These are phyloP conservation scores for Ischnus inquisitorius DNA, from an alignment of 2,888 invertebrate species.

Conservation along the genomic window DNA sequence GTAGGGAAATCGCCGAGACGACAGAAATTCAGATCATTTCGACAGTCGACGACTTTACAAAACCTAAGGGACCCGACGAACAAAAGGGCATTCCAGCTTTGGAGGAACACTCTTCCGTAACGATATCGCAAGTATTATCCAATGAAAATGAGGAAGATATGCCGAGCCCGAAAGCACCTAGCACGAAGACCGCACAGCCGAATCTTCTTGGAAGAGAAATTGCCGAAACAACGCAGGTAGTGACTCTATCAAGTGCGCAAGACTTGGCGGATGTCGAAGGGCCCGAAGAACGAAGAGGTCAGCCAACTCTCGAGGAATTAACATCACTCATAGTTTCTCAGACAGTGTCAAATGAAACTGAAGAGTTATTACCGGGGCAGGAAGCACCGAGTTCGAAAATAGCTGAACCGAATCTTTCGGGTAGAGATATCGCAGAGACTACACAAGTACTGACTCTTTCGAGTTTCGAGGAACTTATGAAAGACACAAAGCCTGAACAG, in stretches of 20 bases:
- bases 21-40: conserved; percentile 76
- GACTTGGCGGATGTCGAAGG: conserved; percentile 74
- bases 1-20: conserved; percentile 79
- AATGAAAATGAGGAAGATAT: conserved; percentile 76
- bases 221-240: conserved; percentile 84
- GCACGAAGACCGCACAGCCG: conserved; percentile 76
- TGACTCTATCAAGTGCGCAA: conserved; percentile 76
- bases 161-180: conserved; percentile 70
- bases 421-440: conserved; percentile 80
- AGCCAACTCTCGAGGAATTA: conserved; percentile 76
- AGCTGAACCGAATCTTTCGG: conserved; percentile 76
- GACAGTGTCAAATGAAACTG: conserved; percentile 74
- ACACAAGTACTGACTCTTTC: conserved; percentile 74
- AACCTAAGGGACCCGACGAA: conserved; percentile 71
- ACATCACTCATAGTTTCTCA: conserved; percentile 76
- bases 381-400: conserved; percentile 75
- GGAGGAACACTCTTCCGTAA: conserved; percentile 77
- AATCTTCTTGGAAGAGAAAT: conserved; percentile 81
- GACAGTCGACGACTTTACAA: conserved; percentile 75
- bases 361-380: conserved; percentile 71
- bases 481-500: conserved; percentile 53
- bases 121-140: conserved; percentile 76
- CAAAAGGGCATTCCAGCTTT: conserved; percentile 75
- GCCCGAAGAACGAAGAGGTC: conserved; percentile 77
- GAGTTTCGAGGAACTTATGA: conserved; percentile 67